Base-by-base conservation (phyloP, 2,888 invertebrate species). In the Erebia palarica region DNA sequence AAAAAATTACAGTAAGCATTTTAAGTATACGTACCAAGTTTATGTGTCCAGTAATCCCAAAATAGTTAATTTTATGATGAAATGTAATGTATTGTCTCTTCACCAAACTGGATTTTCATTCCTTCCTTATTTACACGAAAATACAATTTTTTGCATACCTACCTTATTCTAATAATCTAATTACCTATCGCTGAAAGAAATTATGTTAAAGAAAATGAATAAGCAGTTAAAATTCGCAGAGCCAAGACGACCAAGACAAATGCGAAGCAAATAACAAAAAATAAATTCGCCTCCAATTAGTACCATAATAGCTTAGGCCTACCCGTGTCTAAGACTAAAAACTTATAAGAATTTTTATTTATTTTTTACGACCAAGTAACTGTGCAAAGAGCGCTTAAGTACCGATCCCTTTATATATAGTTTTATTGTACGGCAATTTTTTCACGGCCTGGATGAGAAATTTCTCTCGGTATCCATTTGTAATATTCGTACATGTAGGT, bases 201-300 rank as follows among this genome's bases (percentile, higher is more conserved):
- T 14, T 49, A 2, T 14, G 16, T 67, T 13, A n/a, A 47, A 49
- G 11, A 59, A 47, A 66, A 47, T 10, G 21, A 47, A 59, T 49
- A 21, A 47, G 27, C 49, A 21, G 13, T 63, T 49, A 27, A 65
- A 58, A 59, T 67, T 67, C 67, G 67, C 67, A 57, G 27, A 67
- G 67, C 67, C 36, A 27, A 57, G n/a, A 51, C 49, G n/a, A 67
- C 67, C 5, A 36, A 36, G 7, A 36, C 36, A 36, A 36, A 36
- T 36, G 67, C 67, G 27, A 49, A 67, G 59, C 67, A 59, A 49
- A 11, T 18, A 9, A 55, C 9, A 65, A 16, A 57, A 57, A 55
- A 47, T 5, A 59, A 67, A 49, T 67, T 67, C 67, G 67, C 67
- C 67, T 49, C 10, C 13, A 59, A 57, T 44, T 65, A 44, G 57